Conservation (phyloP, 2,888 invertebrate species). For the Sialis fuliginosa region DNA sequence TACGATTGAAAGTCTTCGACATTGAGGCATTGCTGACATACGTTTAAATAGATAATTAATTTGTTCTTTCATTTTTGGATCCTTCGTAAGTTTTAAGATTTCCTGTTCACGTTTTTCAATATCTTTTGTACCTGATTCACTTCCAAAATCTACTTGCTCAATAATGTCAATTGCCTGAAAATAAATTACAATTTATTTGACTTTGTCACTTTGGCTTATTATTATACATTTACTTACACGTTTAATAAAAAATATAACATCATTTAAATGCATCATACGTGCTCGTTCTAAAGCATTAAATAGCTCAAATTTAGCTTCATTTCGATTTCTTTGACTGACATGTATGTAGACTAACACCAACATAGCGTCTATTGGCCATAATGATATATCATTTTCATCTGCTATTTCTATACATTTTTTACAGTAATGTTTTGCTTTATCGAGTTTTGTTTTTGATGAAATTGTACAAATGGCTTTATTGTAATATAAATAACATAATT, state of each 20-base stretch:
- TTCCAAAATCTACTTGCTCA: slow-evolving; percentile 23
- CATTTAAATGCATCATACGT: slow-evolving; percentile 18
- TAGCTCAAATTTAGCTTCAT: slow-evolving; percentile 26
- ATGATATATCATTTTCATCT: slow-evolving; percentile 15
- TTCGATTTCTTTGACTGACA: slow-evolving; percentile 25
- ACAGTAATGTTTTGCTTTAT: slow-evolving; percentile 24
- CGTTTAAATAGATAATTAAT: slow-evolving; percentile 25
- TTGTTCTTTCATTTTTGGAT: slow-evolving; percentile 22
- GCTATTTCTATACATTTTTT: slow-evolving; percentile 22
- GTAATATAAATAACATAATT: slow-evolving; percentile 29
- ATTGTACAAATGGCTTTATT: slow-evolving; percentile 23
- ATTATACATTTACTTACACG: slow-evolving; percentile 12
- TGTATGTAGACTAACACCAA: slow-evolving; percentile 26
- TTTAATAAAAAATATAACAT: slow-evolving; percentile 18
- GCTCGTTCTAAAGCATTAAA: slow-evolving; percentile 17
- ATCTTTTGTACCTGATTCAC: slow-evolving; percentile 18
- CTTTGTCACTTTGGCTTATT: background rate
- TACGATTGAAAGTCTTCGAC: slow-evolving; percentile 28
- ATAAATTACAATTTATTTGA: slow-evolving; percentile 4
- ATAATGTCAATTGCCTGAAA: slow-evolving; percentile 19
- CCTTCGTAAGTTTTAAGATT: slow-evolving; percentile 25
- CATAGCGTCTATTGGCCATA: slow-evolving; percentile 26
- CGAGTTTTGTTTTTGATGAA: slow-evolving; percentile 15
- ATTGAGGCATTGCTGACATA: slow-evolving; percentile 27
- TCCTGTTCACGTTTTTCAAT: slow-evolving; percentile 24